Percentiles rank a stretch among this genome's conserved stretches.
Conservation (phyloP, 2,113 vertebrate genomes). For the Scolopax mira region DNA sequence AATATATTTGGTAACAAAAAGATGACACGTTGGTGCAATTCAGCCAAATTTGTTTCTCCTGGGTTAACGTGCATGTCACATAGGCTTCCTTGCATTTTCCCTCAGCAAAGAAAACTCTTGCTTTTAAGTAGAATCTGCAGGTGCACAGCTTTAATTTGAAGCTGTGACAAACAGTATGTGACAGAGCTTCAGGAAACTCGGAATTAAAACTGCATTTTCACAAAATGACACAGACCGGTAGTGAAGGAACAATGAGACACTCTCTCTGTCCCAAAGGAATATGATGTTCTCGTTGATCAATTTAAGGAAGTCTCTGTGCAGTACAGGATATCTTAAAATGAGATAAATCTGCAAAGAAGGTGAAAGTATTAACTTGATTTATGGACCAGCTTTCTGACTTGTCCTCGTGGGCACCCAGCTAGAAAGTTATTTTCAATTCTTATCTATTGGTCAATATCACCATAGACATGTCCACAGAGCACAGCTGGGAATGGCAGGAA, state of each 20-base stretch:
- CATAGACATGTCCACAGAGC: neutral
- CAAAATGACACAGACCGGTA: neutral
- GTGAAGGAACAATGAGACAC: neutral
- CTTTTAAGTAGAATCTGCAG: neutral
- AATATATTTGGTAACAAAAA: neutral
- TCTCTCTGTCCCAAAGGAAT: conserved; percentile 18
- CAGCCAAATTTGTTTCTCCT: neutral
- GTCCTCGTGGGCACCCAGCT: neutral
- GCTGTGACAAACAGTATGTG: neutral
- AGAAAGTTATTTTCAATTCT: conserved; percentile 10
- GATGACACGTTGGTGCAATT: neutral
- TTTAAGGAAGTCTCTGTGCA: conserved; percentile 20
- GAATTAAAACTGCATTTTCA: neutral
- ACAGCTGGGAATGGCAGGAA: neutral
- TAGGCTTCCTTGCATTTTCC: neutral
- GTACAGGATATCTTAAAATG: conserved; percentile 28
- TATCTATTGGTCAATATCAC: neutral
- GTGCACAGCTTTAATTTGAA: neutral
- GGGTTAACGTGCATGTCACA: neutral
- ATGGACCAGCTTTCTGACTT: neutral
- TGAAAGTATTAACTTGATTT: conserved; percentile 47
- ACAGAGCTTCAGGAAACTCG: neutral
- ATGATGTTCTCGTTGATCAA: neutral
- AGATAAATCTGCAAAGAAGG: conserved; percentile 23
- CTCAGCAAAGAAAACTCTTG: neutral